A percentile compares a stretch with the other conserved stretches of the same genome.
phyloP scores from a whole-genome alignment of 2,888 invertebrate species.

The Polydrusus cervinus region DNA sequence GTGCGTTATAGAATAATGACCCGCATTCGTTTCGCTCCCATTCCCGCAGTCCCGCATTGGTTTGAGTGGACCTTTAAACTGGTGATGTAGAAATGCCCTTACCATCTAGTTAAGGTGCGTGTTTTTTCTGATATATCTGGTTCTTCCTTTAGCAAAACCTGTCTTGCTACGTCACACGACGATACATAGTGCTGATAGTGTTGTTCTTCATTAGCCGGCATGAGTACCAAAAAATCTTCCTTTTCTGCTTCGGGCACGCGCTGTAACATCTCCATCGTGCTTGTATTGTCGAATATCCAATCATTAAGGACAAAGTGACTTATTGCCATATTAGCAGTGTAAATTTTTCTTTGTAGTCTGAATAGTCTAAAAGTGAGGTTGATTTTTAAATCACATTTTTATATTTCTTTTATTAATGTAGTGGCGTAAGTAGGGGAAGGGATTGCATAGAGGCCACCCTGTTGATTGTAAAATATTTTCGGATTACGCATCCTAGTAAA shows the following conservation, averaged over 20 bases:
- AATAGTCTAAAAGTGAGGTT: not conserved
- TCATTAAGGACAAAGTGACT: slow-evolving; percentile 83
- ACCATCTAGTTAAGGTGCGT: slow-evolving; percentile 22
- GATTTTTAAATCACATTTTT: too few relatives aligned
- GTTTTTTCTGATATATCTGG: slow-evolving; percentile 18
- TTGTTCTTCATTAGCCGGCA: not conserved
- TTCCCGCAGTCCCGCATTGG: too few relatives aligned
- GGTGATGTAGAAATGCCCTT: too few relatives aligned
- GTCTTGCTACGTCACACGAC: slow-evolving; percentile 6
- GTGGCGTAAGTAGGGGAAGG: too few relatives aligned
- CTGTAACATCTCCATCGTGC: slow-evolving; percentile 68
- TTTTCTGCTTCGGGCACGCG: slow-evolving; percentile 26
- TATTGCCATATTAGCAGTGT: slow-evolving; percentile 79
- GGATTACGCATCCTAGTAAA: too few relatives aligned
- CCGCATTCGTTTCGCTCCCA: too few relatives aligned
- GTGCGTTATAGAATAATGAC: too few relatives aligned
- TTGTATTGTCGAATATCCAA: slow-evolving; percentile 83
- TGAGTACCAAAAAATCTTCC: slow-evolving; percentile 8
- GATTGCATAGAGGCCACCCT: too few relatives aligned
- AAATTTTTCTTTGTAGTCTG: not conserved
- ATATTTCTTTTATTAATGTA: too few relatives aligned
- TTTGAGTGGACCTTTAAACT: too few relatives aligned
- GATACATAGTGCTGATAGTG: not conserved
- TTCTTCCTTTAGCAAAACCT: slow-evolving; percentile 37
- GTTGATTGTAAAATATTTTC: too few relatives aligned